Conservation (phyloP, 2,888 invertebrate genomes). For the Dolichopus griseipennis region DNA sequence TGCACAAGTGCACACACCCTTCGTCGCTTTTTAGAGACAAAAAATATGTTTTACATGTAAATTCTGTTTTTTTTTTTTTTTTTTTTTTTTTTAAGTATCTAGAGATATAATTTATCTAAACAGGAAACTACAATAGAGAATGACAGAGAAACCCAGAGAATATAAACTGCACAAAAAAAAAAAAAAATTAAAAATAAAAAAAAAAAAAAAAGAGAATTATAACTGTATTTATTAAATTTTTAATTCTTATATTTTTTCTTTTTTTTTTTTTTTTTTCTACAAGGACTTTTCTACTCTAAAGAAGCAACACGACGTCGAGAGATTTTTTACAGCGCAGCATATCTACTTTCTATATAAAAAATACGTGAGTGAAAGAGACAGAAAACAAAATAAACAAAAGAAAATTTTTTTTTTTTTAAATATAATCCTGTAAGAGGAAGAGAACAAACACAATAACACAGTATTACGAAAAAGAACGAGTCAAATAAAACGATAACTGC, state of each 20-base stretch:
- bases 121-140: background rate
- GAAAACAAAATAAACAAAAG: too few species aligned
- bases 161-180: background rate
- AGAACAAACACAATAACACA: too few species aligned
- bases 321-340: background rate
- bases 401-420: too few species aligned
- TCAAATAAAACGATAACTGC: background rate
- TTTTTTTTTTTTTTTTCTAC: background rate
- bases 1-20: slow-evolving; percentile 2
- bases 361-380: too few species aligned
- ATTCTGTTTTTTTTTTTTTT: background rate
- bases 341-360: background rate
- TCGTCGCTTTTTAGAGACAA: background rate
- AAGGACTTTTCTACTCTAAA: background rate
- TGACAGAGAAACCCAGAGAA: background rate
- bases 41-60: background rate
- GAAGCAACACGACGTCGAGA: background rate
- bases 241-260: too few species aligned
- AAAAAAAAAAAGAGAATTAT: background rate
- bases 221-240: background rate
- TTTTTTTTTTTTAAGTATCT: background rate
- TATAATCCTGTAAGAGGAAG: too few species aligned
- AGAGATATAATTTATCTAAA: background rate
- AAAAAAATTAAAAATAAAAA: background rate
- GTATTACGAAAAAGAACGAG: background rate